These are phyloP conservation scores for Mesorhabditis sp. DNA, from an alignment of 2,888 invertebrate species.

Conservation along the genomic window DNA sequence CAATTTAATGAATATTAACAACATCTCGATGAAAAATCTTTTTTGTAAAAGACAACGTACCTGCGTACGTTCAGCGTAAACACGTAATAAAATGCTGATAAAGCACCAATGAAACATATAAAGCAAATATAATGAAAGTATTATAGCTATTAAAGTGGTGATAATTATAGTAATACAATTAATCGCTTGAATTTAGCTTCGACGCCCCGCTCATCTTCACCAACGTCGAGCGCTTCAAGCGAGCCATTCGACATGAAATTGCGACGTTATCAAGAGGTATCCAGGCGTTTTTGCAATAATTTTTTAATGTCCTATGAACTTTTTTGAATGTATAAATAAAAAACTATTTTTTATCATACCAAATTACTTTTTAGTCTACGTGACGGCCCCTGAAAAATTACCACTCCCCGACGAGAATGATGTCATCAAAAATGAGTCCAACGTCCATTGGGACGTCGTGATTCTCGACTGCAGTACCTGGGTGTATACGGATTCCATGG, in stretches of 20 bases:
- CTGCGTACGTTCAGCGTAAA: not conserved
- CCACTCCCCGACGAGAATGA: not conserved
- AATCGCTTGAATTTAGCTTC: slow-evolving; percentile 43
- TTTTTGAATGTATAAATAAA: not conserved
- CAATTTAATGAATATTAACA: no score
- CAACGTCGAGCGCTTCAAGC: slow-evolving; percentile 60
- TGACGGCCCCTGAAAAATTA: slow-evolving; percentile 7
- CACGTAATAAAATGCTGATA: no score
- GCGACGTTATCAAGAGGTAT: not conserved
- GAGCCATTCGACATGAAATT: slow-evolving; percentile 17
- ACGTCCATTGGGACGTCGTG: slow-evolving; percentile 21
- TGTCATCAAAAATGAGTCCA: not conserved
- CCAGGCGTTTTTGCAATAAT: not conserved
- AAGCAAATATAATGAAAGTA: not conserved
- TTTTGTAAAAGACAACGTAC: not conserved
- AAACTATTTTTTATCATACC: not conserved
- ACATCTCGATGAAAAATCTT: no score
- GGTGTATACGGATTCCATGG: slow-evolving; percentile 46
- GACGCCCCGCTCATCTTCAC: slow-evolving; percentile 62
- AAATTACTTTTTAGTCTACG: not conserved
- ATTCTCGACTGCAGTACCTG: slow-evolving; percentile 41
- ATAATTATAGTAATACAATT: no score
- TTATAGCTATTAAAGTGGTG: no score
- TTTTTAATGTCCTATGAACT: no score
- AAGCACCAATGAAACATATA: not conserved